A percentile compares a stretch with the other conserved stretches of the same genome.
phyloP scores from a whole-genome alignment of 2,113 vertebrate species.

The Atlantisia rogersi region DNA sequence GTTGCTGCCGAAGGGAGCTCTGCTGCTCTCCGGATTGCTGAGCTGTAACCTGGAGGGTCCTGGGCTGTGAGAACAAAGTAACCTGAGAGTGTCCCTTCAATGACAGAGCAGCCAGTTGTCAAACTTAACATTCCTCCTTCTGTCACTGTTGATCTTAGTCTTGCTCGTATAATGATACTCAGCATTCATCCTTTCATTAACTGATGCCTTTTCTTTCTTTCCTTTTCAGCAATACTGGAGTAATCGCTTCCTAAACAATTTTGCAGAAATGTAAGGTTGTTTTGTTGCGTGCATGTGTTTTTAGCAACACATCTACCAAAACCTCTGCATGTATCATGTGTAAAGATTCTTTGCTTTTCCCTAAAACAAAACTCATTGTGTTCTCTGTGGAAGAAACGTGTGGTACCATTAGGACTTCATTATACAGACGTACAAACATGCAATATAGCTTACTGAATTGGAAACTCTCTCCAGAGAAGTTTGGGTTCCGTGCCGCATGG shows the following conservation, averaged over 20 bases:
- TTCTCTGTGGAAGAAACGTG: conserved; percentile 80
- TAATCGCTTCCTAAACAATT: conserved; percentile 88
- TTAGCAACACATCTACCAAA: conserved; percentile 88
- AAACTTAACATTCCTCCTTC: conserved; percentile 29
- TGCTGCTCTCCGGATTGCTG: background rate
- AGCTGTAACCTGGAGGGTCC: background rate
- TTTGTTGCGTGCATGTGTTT: conserved; percentile 95
- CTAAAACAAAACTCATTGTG: conserved; percentile 71
- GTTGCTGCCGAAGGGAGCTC: background rate
- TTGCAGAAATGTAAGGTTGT: conserved; percentile 90
- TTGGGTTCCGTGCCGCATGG: conserved; percentile 80
- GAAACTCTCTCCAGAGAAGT: conserved; percentile 71
- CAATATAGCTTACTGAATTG: conserved; percentile 70
- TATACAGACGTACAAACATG: conserved; percentile 76
- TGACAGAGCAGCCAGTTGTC: conserved; percentile 2
- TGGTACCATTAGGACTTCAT: conserved; percentile 75
- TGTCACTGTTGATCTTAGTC: conserved; percentile 66
- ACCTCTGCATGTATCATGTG: conserved; percentile 89
- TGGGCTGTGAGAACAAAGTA: background rate
- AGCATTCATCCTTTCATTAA: conserved; percentile 67
- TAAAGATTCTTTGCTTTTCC: conserved; percentile 70
- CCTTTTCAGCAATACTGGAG: conserved; percentile 90
- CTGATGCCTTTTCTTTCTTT: conserved; percentile 75
- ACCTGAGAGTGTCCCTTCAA: conserved; percentile 51
- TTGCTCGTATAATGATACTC: conserved; percentile 44